Evolutionary conservation across 2,113 vertebrate genomes (phyloP), one percentile per base, ranked within the genome.

Genomic region (Xyrauchen texanus): DNA sequence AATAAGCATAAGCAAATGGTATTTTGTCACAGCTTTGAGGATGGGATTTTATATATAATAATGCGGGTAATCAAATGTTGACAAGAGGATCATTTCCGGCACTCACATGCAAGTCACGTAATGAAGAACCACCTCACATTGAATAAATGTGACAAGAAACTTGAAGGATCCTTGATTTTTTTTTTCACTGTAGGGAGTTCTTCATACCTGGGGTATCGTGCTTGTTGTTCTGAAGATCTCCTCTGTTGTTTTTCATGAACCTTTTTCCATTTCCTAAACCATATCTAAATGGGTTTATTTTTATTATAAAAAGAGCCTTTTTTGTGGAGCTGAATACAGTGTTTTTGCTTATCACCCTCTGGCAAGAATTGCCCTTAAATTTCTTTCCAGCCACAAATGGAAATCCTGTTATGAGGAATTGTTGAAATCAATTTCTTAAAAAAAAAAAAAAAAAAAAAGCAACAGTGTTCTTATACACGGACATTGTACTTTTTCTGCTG

Each of bases 191-290:
- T 34, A 34, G 69, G 45, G 47, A 45, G 65, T 60, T 21, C 58
- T 47, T 61, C 61, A 67, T 82, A 67, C 53, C 21, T 77, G 45
- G 52, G 51, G 21, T 65, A 63, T 65, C 68, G 45, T 52, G 52
- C 62, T 52, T 53, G 42, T 63, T 46, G 64, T 74, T 78, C 76
- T 55, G 55, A 65, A 77, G 61, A 46, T 49, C 60, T 52, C 44
- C 44, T 10, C 60, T 44, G 83, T 79, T 80, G 84, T 86, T 88
- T 87, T 81, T 82, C 68, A 64, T 87, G 87, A 87, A 78, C 66
- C 72, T 55, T 90, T 91, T 90, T 88, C 88, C 88, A 82, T 83
- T 69, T 61, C 78, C 47, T 52, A 77, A 63, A 80, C 84, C 85
- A 62, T 80, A 78, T 78, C 46, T 63, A 80, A 80, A 5, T 61